Evolutionary conservation across 2,888 invertebrate species (phyloP), one percentile per base, ranked within the genome.

Genomic region (Callimorpha dominula): DNA sequence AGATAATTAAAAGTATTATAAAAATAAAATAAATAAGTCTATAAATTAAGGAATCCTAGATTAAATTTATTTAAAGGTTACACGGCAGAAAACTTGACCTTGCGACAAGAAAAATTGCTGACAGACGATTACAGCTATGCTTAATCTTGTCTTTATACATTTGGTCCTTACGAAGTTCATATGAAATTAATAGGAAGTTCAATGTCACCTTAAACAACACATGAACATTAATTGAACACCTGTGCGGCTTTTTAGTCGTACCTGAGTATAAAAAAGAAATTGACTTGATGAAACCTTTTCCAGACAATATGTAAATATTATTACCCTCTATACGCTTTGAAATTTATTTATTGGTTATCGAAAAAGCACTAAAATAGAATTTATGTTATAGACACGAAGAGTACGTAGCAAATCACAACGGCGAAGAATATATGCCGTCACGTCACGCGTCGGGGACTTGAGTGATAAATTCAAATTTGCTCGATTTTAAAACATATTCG

Each of bases 401-500:
- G 52, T 42, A 17, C 31, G 46, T 54, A 70, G 54, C 70, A 43
- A 70, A 43, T 64, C 43, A 42, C 70, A 65, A 52, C 43, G 54
- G 40, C 43, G 70, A 54, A 64, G 52, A 42, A 64, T 54, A 43
- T 64, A 50, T 42, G 31, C 0, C 43, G 54, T 54, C 64, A 50
- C 70, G 52, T 9, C 31, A 31, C 31, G 31, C 63, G 42, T 64
- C 14, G 31, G 15, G 1, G 62, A 42, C 31, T 54, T 73, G 62
- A 75, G 75, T 73, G 71, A 74, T 52, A 65, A 57, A 66, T 65
- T 46, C n/a, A 31, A 71, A 71, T 72, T 65, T 65, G 46, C 46
- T 65, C 15, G n/a, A 65, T 49, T 49, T 65, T 31, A 0, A 12
- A 50, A 8, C 31, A 49, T 8, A 6, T 49, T 49, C 9, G 49